Evolutionary conservation across 2,797 vertebrate species (phyloP).

Genomic region (Enteromius treurensis): DNA sequence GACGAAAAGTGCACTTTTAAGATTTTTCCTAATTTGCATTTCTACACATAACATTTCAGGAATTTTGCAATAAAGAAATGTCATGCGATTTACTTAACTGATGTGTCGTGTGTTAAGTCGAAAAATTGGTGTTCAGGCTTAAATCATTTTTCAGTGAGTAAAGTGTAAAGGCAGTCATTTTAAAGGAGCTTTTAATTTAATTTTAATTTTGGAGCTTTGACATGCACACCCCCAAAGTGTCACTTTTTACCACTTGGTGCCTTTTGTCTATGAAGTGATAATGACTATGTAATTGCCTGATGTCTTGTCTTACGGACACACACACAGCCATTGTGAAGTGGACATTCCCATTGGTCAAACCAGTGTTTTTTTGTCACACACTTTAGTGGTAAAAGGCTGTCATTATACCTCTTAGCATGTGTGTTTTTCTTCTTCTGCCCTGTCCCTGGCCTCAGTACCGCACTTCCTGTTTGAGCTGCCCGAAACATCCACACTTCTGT

Average conservation of each 20-base stretch:
- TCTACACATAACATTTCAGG: background rate
- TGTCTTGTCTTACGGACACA: background rate
- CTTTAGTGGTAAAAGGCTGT: slow-evolving; percentile 30
- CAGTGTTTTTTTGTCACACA: slow-evolving; percentile 32
- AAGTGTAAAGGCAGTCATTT: background rate
- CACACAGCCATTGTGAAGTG: slow-evolving; percentile 4
- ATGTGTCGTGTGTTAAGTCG: background rate
- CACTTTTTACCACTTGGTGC: no score
- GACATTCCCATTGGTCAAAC: slow-evolving; percentile 26
- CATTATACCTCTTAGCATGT: slow-evolving; percentile 37
- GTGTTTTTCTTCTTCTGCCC: slow-evolving; percentile 34
- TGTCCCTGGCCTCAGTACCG: slow-evolving; percentile 17
- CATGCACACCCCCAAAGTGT: no score
- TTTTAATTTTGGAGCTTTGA: no score
- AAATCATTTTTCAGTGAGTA: background rate
- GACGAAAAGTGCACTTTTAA: background rate
- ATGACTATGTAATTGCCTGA: background rate
- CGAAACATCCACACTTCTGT: slow-evolving; percentile 43
- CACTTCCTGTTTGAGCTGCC: slow-evolving; percentile 17
- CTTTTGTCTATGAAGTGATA: background rate
- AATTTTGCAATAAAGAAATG: background rate
- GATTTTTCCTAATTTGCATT: background rate
- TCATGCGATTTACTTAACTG: background rate
- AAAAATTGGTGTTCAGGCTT: slow-evolving; percentile 3
- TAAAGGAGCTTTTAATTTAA: background rate